Percentiles rank a stretch among this genome's conserved stretches.
Conservation (phyloP, 2,888 invertebrate genomes). For the Aleiodes testaceus region DNA sequence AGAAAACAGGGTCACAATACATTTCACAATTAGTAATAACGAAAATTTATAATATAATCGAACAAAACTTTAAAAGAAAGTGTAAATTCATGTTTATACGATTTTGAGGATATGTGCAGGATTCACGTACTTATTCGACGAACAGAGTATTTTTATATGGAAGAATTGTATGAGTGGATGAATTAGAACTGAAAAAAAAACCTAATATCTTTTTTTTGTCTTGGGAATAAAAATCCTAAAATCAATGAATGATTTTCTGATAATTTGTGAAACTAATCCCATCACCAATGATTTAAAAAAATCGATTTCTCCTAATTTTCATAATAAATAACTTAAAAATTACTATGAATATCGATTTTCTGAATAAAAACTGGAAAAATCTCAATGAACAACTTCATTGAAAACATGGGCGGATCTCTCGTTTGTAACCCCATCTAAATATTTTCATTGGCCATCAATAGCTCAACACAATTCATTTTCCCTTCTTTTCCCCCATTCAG, state of each 20-base stretch:
- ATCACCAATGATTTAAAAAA: no score
- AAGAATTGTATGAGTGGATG: neutral
- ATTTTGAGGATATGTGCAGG: neutral
- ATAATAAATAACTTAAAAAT: no score
- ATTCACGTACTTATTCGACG: slow-evolving; percentile 4
- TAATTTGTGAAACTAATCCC: no score
- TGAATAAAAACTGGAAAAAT: no score
- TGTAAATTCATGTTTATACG: slow-evolving; percentile 23
- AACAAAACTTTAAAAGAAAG: neutral
- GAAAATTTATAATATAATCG: slow-evolving; percentile 2
- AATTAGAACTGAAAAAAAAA: slow-evolving; percentile 1
- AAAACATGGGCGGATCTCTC: slow-evolving; percentile 33
- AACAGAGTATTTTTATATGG: slow-evolving; percentile 26
- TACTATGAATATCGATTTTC: no score
- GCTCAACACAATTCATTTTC: neutral
- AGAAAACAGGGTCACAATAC: neutral
- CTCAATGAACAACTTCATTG: no score
- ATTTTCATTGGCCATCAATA: slow-evolving; percentile 59
- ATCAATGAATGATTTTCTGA: no score
- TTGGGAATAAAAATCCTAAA: no score
- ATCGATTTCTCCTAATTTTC: neutral
- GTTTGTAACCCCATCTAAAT: slow-evolving; percentile 60
- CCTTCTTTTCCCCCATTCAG: neutral
- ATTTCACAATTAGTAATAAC: slow-evolving; percentile 4
- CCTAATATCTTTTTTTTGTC: no score